These are phyloP conservation scores for Ichneumon xanthorius DNA, from an alignment of 2,888 invertebrate genomes.

Conservation along the genomic window DNA sequence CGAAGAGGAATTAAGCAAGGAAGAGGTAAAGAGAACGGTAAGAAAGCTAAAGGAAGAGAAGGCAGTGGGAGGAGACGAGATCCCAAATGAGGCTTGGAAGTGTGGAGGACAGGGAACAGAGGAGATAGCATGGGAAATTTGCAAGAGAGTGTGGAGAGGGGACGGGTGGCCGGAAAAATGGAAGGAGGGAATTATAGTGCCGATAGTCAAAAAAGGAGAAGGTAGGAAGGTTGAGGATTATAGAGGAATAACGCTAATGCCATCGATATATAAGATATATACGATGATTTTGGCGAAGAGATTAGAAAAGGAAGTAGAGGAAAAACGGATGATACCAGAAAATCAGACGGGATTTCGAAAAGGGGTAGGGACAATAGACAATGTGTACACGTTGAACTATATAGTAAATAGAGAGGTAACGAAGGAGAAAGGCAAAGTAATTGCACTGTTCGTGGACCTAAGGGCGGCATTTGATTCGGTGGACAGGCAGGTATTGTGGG, in stretches of 20 bases:
- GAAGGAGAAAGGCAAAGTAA: too few relatives aligned
- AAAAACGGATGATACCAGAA: too few relatives aligned
- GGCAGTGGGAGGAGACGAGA: slow-evolving; percentile 23
- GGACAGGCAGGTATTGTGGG: too few relatives aligned
- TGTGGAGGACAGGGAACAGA: neutral
- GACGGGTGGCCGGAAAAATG: slow-evolving; percentile 29
- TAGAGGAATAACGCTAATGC: slow-evolving; percentile 50
- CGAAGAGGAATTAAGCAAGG: slow-evolving; percentile 3
- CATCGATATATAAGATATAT: too few relatives aligned
- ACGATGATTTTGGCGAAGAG: neutral
- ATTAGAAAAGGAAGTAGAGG: too few relatives aligned
- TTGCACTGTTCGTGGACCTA: too few relatives aligned
- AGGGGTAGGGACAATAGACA: too few relatives aligned
- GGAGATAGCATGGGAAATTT: slow-evolving; percentile 24
- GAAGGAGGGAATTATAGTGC: slow-evolving; percentile 28
- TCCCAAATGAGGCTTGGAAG: slow-evolving; percentile 28
- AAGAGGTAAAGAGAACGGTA: neutral
- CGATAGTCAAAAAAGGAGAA: slow-evolving; percentile 51
- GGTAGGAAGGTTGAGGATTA: slow-evolving; percentile 36
- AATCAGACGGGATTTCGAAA: too few relatives aligned
- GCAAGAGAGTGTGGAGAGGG: neutral
- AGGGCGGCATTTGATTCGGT: too few relatives aligned
- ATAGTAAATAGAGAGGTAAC: too few relatives aligned
- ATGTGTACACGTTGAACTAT: too few relatives aligned
- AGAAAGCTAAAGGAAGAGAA: slow-evolving; percentile 7